These are phyloP conservation scores for Drosophila pseudoobscura DNA, from an alignment of 1,140 invertebrate genomes.

Conservation along the genomic window DNA sequence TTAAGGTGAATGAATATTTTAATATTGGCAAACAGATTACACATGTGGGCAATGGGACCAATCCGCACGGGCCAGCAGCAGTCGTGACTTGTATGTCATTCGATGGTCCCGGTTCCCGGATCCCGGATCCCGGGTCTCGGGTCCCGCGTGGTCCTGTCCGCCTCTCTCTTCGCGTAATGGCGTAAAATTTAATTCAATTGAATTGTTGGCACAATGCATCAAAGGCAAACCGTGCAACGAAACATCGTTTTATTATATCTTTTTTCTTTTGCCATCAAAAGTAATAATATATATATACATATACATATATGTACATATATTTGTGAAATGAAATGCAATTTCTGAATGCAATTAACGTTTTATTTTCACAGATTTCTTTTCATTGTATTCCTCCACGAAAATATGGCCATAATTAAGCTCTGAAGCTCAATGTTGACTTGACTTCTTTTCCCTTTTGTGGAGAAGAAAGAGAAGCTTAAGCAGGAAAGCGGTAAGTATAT, in stretches of 20 bases:
- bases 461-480: background rate
- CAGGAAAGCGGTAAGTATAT: background rate
- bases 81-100: slow-evolving; percentile 42
- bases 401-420: slow-evolving; percentile 13
- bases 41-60: slow-evolving; percentile 51
- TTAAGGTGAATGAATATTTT: slow-evolving; percentile 82
- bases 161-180: slow-evolving; percentile 58
- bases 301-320: background rate
- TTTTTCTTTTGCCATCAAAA: slow-evolving; percentile 5
- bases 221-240: slow-evolving; percentile 40
- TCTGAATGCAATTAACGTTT: slow-evolving; percentile 28
- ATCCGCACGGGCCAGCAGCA: slow-evolving; percentile 12
- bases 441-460: background rate
- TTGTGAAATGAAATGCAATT: slow-evolving; percentile 20
- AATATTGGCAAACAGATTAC: slow-evolving; percentile 81
- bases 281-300: background rate
- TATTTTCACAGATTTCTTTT: slow-evolving; percentile 4
- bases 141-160: too few species aligned
- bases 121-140: too few species aligned
- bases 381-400: slow-evolving; percentile 3
- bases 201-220: slow-evolving; percentile 75
- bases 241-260: slow-evolving; percentile 2
- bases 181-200: slow-evolving; percentile 80
- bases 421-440: background rate
- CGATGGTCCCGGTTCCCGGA: background rate